These are phyloP conservation scores for Cyclopterus lumpus DNA, from an alignment of 2,797 vertebrate genomes.

Conservation along the genomic window DNA sequence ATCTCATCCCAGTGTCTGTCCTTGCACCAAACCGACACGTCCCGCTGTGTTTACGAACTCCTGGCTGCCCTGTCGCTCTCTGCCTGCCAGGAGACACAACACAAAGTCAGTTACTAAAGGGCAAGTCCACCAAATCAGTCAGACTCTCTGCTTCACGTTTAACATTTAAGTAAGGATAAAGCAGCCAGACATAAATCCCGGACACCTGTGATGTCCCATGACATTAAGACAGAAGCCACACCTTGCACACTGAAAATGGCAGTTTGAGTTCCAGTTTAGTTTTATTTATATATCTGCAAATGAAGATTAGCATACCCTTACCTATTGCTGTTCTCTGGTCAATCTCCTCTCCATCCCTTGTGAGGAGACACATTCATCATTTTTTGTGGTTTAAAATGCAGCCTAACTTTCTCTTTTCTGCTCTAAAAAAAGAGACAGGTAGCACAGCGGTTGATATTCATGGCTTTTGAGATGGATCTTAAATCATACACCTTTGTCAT, in stretches of 20 bases:
- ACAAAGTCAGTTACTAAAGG: slow-evolving; percentile 56
- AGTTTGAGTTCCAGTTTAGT: background rate
- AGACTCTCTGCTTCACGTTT: slow-evolving; percentile 48
- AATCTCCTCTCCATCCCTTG: background rate
- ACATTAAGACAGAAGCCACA: slow-evolving; percentile 39
- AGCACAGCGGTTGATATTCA: slow-evolving; percentile 52
- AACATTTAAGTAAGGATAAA: slow-evolving; percentile 39
- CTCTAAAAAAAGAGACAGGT: slow-evolving; percentile 28
- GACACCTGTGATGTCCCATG: slow-evolving; percentile 62
- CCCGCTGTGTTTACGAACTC: slow-evolving; percentile 44
- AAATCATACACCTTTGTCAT: slow-evolving; percentile 77
- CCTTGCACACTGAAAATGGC: slow-evolving; percentile 33
- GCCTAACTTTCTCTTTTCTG: slow-evolving; percentile 7
- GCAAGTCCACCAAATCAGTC: slow-evolving; percentile 36
- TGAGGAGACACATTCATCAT: slow-evolving; percentile 46
- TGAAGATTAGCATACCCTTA: slow-evolving; percentile 4
- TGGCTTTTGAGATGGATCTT: slow-evolving; percentile 63
- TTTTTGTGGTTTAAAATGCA: slow-evolving; percentile 46
- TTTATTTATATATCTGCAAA: slow-evolving; percentile 13
- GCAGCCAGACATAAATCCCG: slow-evolving; percentile 45
- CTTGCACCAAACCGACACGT: slow-evolving; percentile 43
- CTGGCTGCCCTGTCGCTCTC: slow-evolving; percentile 34
- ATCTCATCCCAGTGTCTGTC: slow-evolving; percentile 50
- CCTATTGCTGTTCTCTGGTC: slow-evolving; percentile 5
- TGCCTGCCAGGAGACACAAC: slow-evolving; percentile 67